Evolutionary conservation across 1,140 invertebrate genomes (phyloP).

Genomic region (Drosophila truncata): DNA sequence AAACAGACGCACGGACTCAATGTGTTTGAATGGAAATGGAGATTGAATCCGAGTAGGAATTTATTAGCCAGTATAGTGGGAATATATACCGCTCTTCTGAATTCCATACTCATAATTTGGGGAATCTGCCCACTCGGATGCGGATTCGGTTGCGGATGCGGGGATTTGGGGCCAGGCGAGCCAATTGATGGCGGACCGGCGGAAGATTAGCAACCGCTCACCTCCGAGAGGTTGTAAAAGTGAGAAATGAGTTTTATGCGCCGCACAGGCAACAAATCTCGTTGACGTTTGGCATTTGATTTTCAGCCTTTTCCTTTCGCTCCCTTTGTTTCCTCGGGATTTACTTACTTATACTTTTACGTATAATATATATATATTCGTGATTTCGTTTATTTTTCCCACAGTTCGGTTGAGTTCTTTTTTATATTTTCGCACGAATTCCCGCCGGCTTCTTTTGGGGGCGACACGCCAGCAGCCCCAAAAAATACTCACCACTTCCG

Average conservation of each 20-base stretch:
- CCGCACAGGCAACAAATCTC: slow-evolving; percentile 49
- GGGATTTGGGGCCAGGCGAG: slow-evolving; percentile 1
- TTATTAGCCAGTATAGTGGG: slow-evolving; percentile 21
- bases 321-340: slow-evolving; percentile 41
- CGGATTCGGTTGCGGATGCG: slow-evolving; percentile 1
- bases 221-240: slow-evolving; percentile 39
- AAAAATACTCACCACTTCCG: slow-evolving; percentile 48
- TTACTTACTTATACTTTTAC: slow-evolving; percentile 25
- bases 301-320: slow-evolving; percentile 29
- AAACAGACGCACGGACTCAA: slow-evolving; percentile 28
- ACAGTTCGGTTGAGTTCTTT: slow-evolving; percentile 27
- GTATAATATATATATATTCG: slow-evolving; percentile 16
- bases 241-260: slow-evolving; percentile 50
- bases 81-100: slow-evolving; percentile 1
- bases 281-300: slow-evolving; percentile 55
- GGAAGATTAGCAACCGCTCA: slow-evolving; percentile 36
- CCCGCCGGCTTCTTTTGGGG: slow-evolving; percentile 34
- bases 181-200: slow-evolving; percentile 37
- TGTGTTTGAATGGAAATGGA: slow-evolving; percentile 23
- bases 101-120: slow-evolving; percentile 42
- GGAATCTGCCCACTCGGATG: slow-evolving; percentile 31
- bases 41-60: slow-evolving; percentile 28
- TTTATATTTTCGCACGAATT: slow-evolving; percentile 47
- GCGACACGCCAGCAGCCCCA: slow-evolving; percentile 38
- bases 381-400: slow-evolving; percentile 51